A percentile compares a stretch with the other conserved stretches of the same genome.
phyloP scores from a whole-genome alignment of 92 coral and sea anemone species.

The Porites rus region DNA sequence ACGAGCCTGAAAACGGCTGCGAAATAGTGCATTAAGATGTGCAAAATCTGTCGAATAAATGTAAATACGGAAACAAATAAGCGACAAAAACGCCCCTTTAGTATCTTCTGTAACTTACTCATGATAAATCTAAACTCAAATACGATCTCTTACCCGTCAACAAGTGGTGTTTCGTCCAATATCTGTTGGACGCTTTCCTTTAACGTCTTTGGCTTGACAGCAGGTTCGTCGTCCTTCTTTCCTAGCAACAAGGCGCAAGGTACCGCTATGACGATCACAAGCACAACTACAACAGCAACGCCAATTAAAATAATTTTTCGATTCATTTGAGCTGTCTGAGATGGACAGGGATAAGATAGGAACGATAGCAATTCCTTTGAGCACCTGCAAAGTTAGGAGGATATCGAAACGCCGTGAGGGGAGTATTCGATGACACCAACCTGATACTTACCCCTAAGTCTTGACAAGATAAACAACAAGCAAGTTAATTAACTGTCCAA shows the following conservation, averaged over 20 bases:
- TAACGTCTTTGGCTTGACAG: not conserved
- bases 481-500: too few relatives aligned
- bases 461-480: too few relatives aligned
- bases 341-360: not conserved
- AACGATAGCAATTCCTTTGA: not conserved
- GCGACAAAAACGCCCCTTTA: too few relatives aligned
- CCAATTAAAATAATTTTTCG: constrained; percentile 61
- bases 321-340: constrained; percentile 51
- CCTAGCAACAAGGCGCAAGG: constrained; percentile 64
- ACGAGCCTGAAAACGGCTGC: too few relatives aligned
- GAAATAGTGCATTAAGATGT: too few relatives aligned
- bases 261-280: constrained; percentile 67
- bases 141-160: constrained; percentile 72
- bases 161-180: constrained; percentile 70
- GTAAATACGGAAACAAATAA: too few relatives aligned
- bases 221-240: not conserved
- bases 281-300: constrained; percentile 58
- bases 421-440: too few relatives aligned
- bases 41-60: too few relatives aligned
- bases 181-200: constrained; percentile 24
- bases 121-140: not conserved
- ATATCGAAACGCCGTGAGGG: too few relatives aligned
- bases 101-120: not conserved
- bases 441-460: too few relatives aligned
- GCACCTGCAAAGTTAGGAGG: not conserved